Evolutionary conservation across 23 tunicate genomes (phyloP).

Genomic region (Clavelina lepadiformis): DNA sequence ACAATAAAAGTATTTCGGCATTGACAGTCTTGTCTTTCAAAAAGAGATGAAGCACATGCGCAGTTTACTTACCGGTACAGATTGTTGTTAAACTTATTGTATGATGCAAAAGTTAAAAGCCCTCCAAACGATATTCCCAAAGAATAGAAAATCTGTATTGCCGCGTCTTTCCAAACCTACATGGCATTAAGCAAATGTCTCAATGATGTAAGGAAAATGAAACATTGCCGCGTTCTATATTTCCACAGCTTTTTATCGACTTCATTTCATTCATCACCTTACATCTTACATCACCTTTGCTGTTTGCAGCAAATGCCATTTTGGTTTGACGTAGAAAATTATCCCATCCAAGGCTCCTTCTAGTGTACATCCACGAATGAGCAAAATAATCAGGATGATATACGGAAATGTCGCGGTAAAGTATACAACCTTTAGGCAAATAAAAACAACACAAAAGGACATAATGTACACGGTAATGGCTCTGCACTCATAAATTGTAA

Average conservation of each 20-base stretch:
- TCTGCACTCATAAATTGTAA: no score
- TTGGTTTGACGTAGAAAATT: conserved; percentile 66
- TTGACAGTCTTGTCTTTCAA: no score
- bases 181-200: neutral
- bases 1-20: no score
- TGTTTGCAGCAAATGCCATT: conserved; percentile 45
- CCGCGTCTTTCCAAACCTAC: conserved; percentile 97
- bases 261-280: neutral
- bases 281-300: conserved; percentile 19
- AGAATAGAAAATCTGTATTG: conserved; percentile 95
- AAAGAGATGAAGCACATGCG: no score
- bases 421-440: conserved; percentile 81
- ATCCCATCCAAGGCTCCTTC: conserved; percentile 83
- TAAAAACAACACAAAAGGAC: no score
- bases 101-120: conserved; percentile 88
- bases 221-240: no score
- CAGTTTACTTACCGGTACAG: conserved; percentile 39
- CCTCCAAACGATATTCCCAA: conserved; percentile 89
- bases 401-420: conserved; percentile 93
- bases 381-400: conserved; percentile 65
- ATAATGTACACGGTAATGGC: no score
- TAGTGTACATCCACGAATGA: conserved; percentile 74
- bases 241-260: no score
- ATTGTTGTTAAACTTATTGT: conserved; percentile 92
- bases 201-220: conserved; percentile 1